Conservation (phyloP, 1,140 invertebrate genomes). For the Hesperophylax magnus region DNA sequence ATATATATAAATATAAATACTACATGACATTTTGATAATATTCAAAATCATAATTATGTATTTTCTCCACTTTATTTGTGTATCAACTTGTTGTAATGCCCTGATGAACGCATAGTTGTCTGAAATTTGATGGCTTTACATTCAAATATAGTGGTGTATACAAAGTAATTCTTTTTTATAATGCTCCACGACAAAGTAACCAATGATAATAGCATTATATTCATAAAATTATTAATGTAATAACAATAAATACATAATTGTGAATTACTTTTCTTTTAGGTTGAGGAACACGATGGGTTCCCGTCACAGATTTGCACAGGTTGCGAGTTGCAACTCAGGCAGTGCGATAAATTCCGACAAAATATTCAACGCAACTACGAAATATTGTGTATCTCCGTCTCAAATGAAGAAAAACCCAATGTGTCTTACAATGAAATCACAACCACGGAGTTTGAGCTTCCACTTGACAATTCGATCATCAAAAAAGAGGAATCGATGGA, state of each 20-base stretch:
- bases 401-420: conserved; percentile 34
- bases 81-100: too few species aligned
- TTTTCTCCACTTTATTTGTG: too few species aligned
- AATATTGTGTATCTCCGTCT: conserved; percentile 27
- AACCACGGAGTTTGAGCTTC: not conserved
- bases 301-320: conserved; percentile 42
- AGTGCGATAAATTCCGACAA: conserved; percentile 43
- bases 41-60: not conserved
- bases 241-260: conserved; percentile 1
- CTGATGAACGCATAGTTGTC: too few species aligned
- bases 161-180: too few species aligned
- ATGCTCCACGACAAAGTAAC: too few species aligned
- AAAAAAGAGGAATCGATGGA: conserved; percentile 22
- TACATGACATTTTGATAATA: not conserved
- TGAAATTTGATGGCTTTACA: too few species aligned
- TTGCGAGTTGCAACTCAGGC: conserved; percentile 41
- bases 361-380: conserved; percentile 45
- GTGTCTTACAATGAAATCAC: not conserved
- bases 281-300: conserved; percentile 43
- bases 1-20: not conserved
- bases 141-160: too few species aligned
- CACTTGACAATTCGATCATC: not conserved
- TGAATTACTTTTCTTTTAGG: conserved; percentile 41
- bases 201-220: not conserved
- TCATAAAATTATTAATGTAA: not conserved